Percentiles rank a stretch among this genome's conserved stretches.
These are phyloP conservation scores for Drosophila aldrichi DNA, from an alignment of 2,888 invertebrate genomes.

Conservation along the genomic window DNA sequence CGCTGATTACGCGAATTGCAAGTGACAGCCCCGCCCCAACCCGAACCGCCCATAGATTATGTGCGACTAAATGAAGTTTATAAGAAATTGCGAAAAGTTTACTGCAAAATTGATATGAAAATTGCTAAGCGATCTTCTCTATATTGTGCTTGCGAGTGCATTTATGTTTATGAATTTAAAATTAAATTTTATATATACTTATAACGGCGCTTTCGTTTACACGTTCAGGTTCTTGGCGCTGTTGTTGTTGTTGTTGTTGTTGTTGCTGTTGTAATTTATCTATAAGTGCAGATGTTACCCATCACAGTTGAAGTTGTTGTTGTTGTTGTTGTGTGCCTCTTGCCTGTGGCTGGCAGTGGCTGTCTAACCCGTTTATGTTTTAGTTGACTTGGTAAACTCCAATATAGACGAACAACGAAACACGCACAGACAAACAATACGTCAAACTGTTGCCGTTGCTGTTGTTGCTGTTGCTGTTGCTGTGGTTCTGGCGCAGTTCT, in stretches of 20 bases:
- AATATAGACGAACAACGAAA: conserved; percentile 33
- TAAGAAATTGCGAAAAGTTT: conserved; percentile 14
- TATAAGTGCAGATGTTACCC: conserved; percentile 44
- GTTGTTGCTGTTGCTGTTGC: conserved; percentile 4
- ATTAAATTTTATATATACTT: conserved; percentile 16
- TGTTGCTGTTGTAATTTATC: conserved; percentile 25
- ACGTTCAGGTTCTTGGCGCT: conserved; percentile 55
- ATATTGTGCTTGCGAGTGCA: background rate
- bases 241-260: conserved; percentile 39
- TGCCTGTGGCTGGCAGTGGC: conserved; percentile 26
- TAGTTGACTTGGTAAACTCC: conserved; percentile 68
- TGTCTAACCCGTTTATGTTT: conserved; percentile 75
- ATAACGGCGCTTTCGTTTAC: conserved; percentile 48
- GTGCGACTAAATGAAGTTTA: conserved; percentile 9
- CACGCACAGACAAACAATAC: conserved; percentile 65
- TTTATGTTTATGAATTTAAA: background rate
- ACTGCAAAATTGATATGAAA: background rate
- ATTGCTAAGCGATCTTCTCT: background rate
- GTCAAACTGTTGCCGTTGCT: conserved; percentile 52
- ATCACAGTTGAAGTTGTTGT: conserved; percentile 29
- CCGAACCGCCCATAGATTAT: conserved; percentile 1
- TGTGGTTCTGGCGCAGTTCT: conserved; percentile 32
- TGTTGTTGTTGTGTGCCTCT: conserved; percentile 12
- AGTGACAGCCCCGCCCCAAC: conserved; percentile 48
- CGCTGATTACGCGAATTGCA: conserved; percentile 57